Conservation (phyloP, 1,140 invertebrate genomes). For the Solenopsis fugax region DNA sequence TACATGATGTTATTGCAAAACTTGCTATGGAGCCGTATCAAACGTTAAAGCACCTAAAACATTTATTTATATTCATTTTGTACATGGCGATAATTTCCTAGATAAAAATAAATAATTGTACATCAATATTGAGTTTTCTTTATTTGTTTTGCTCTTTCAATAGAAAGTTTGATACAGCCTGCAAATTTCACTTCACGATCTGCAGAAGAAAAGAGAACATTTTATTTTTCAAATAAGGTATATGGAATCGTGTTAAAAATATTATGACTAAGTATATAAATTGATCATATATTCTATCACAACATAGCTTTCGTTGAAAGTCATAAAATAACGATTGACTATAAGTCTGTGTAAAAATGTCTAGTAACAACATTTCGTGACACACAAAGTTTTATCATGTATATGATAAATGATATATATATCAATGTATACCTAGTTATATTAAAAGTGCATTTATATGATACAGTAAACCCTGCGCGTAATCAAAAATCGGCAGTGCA, state of each 20-base stretch:
- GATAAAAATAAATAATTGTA: slow-evolving; percentile 80
- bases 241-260: slow-evolving; percentile 18
- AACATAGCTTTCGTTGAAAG: slow-evolving; percentile 48
- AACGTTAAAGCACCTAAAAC: slow-evolving; percentile 78
- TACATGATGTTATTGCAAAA: slow-evolving; percentile 72
- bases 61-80: slow-evolving; percentile 86
- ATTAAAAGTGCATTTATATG: slow-evolving; percentile 41
- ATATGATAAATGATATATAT: slow-evolving; percentile 21
- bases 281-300: slow-evolving; percentile 48
- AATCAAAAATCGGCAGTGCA: slow-evolving; percentile 48
- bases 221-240: not conserved
- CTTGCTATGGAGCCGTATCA: slow-evolving; percentile 72
- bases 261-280: slow-evolving; percentile 16
- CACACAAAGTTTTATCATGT: slow-evolving; percentile 3
- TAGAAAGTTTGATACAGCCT: slow-evolving; percentile 23
- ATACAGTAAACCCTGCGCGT: slow-evolving; percentile 25
- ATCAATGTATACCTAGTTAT: slow-evolving; percentile 10
- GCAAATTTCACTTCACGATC: not conserved
- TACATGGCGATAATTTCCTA: slow-evolving; percentile 83
- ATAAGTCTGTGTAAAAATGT: slow-evolving; percentile 41
- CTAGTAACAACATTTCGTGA: slow-evolving; percentile 10
- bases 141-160: slow-evolving; percentile 41
- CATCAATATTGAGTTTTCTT: slow-evolving; percentile 61
- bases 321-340: slow-evolving; percentile 13
- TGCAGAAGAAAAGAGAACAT: not conserved